Conservation (phyloP, 1,140 invertebrate genomes). For the Bombus waltoni region DNA sequence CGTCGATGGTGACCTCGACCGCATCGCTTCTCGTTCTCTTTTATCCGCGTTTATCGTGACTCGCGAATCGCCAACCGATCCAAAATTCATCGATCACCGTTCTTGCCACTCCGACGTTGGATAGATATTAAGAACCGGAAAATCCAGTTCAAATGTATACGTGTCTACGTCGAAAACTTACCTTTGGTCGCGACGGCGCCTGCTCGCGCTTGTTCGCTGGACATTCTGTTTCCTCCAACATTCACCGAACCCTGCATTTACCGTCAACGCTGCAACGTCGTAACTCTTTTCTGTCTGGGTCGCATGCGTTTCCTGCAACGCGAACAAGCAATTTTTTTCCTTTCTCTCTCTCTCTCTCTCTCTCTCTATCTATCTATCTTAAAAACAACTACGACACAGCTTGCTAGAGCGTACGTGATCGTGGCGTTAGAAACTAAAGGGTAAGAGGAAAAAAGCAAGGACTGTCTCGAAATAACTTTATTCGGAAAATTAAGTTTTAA, state of each 20-base stretch:
- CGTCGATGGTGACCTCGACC: not conserved
- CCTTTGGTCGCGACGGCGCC: slow-evolving; percentile 64
- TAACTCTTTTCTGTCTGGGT: slow-evolving; percentile 50
- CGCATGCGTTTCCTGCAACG: slow-evolving; percentile 63
- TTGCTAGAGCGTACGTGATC: not conserved
- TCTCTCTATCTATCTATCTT: no score
- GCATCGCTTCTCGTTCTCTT: not conserved
- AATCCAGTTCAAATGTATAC: not conserved
- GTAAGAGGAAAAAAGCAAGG: no score
- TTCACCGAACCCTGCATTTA: slow-evolving; percentile 68
- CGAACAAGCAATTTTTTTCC: slow-evolving; percentile 13
- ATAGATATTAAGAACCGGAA: not conserved
- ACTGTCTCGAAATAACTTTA: no score
- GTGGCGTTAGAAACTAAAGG: slow-evolving; percentile 44
- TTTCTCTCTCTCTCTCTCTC: not conserved
- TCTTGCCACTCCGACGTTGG: not conserved
- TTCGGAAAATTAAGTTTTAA: no score
- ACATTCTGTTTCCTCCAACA: slow-evolving; percentile 70
- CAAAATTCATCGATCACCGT: not conserved
- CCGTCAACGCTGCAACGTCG: slow-evolving; percentile 46
- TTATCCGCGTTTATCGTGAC: not conserved
- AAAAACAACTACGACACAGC: not conserved
- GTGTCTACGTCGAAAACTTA: slow-evolving; percentile 29
- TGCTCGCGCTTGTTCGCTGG: slow-evolving; percentile 70
- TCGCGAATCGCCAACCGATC: not conserved